Evolutionary conservation across 2,113 vertebrate genomes (phyloP), one percentile per base, ranked within the genome.

Genomic region (Aspiorhynchus laticeps): DNA sequence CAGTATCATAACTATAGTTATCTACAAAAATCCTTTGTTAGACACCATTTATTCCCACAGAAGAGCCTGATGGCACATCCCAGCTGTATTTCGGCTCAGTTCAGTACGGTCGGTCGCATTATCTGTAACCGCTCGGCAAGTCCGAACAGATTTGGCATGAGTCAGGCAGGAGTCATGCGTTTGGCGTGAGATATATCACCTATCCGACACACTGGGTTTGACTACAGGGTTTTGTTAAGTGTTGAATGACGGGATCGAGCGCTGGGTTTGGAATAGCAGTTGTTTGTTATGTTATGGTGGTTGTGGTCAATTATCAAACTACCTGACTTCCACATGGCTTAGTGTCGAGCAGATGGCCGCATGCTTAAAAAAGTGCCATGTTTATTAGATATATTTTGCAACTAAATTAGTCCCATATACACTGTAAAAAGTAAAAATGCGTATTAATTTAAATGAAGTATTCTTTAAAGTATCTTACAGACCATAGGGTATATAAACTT

Each of bases 331-430:
- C 77, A 77, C 24, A 48, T 0, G 71, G 69, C 71, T 81, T 86
- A 86, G 65, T 71, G 69, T 38, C 63, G 63, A 56, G 86, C 89
- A 88, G 85, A 82, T 90, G 89, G 65, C 14, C 36, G 1, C 36
- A 41, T 17, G 7, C 15, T 9, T 26, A 38, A 9, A 26, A 65
- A 46, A 21, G 19, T 33, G 53, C 2, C 46, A 11, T 48, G 4
- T 33, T 33, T 19, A 69, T 33, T 3, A 74, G 19, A 41, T 24
- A 2, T n/a, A 43, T 74, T 71, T 77, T 77, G 8, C n/a, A 1
- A 17, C 8, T 6, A 75, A 38, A 73, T 1, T 0, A 24, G 31
- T 38, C 6, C 19, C 31, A 24, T 67, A 67, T 67, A 7, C 12
- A 67, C 5, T 5, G 63, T 15, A n/a, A 61, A 10, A n/a, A 61